Evolutionary conservation across 2,888 invertebrate species (phyloP), one percentile per base, ranked within the genome.

Genomic region (Myopa testacea): DNA sequence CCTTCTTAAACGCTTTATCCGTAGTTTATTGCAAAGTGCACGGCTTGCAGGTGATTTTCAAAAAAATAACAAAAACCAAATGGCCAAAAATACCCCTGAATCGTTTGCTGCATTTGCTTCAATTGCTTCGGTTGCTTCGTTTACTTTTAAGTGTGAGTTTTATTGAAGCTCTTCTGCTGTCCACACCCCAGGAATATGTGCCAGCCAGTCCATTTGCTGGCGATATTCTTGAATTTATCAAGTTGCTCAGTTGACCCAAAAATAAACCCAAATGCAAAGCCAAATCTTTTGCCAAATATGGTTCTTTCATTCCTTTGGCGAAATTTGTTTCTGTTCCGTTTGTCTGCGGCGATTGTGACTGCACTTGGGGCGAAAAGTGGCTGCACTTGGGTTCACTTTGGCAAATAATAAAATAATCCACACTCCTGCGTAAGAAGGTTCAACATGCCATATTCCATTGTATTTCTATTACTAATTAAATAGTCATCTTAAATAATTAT

Each of bases 21-120:
- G 52, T 65, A 55, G 65, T 65, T 74, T 74, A 65, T 65, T 34
- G 26, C 65, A 14, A 68, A 8, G 38, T 37, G 38, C 19, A 19
- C 67, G 52, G 37, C 67, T 67, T 40, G 75, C 67, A 75, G 75
- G 75, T 75, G 75, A 75, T 58, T 75, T 67, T 19, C 52, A 45
- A 45, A 45, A 4, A 62, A 26, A n/a, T 26, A n/a, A 62, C 19
- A 62, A 62, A 26, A 10, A n/a, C 0, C 62, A 26, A 16, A 19
- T 3, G 16, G 60, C 60, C 60, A 6, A 60, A 60, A 55, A 16
- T 14, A 3, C 12, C 12, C 10, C 12, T 19, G 60, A 10, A 60
- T 16, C n/a, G 19, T 16, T 16, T 7, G 60, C 60, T 19, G 10
- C 12, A 6, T 6, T 19, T 19, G 60, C 60, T 10, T 52, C 52